Base-by-base conservation (phyloP, 2,113 vertebrate genomes). In the Dendropsophus ebraccatus region DNA sequence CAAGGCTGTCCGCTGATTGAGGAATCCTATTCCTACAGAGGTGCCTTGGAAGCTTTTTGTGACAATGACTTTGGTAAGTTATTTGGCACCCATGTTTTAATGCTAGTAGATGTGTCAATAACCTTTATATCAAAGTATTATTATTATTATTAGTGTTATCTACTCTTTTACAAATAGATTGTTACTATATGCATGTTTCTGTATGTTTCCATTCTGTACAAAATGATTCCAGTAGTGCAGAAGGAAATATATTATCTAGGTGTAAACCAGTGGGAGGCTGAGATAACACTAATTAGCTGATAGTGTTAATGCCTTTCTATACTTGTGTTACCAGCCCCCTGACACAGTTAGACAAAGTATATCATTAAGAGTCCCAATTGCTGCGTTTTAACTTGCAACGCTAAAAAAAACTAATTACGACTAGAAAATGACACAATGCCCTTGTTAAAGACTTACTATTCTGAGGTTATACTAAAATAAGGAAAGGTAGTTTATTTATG, bases 21-120 rank as follows among this genome's bases (percentile, higher is more conserved):
- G 82, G 94, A 95, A 50, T 89, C 91, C 56, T 92, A 94, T 30
- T 89, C 92, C 0, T 82, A 94, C 75, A 96, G 93, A 88, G 92
- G 87, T n/a, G 89, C 95, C 60, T 88, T 96, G 12, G 93, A 95
- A 81, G 91, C 93, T 70, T 94, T 97, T 88, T 97, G 96, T 87
- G 91, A 90, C 74, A 93, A 90, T 89, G 94, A 95, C 87, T 97
- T 97, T 86, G 96, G 96, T 97, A 93, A 92, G 94, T 62, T 62
- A 5, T 62, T 62, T 62, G 25, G 58, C 11, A 62, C 10, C n/a
- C 58, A 62, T 62, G 25, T 21, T 23, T 1, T 23, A 23, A 12
- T 62, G 56, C 10, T 58, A 8, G 23, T 23, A n/a, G 21, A n/a
- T 10, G 23, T 58, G 56, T 58, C 41, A 14, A 58, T 2, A 58